Conservation (phyloP, 2,888 invertebrate genomes). For the Ditula angustiorana region DNA sequence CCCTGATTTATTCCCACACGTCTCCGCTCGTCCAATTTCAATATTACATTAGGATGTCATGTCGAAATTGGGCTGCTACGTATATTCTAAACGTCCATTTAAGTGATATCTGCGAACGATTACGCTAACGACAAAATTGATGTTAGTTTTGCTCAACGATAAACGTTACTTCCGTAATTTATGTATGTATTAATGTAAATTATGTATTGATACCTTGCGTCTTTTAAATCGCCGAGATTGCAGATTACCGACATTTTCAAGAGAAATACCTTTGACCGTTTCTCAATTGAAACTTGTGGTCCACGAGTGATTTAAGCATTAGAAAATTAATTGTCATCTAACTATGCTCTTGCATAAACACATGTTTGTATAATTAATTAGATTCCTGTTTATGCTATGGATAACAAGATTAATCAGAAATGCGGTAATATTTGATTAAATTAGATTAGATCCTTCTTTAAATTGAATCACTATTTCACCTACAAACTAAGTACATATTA, state of each 20-base stretch:
- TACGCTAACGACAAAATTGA: background rate
- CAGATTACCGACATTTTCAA: background rate
- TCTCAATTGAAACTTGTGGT: too few species aligned
- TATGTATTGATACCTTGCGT: background rate
- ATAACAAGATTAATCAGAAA: background rate
- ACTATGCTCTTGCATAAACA: too few species aligned
- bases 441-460: background rate
- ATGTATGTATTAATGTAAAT: background rate
- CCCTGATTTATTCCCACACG: conserved; percentile 61
- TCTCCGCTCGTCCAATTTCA: conserved; percentile 46
- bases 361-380: too few species aligned
- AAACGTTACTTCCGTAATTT: background rate
- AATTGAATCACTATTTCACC: background rate
- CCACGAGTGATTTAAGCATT: too few species aligned
- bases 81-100: conserved; percentile 12
- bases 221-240: background rate
- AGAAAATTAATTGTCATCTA: too few species aligned
- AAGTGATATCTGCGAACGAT: background rate
- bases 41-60: conserved; percentile 43
- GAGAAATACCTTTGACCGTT: too few species aligned
- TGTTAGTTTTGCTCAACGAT: background rate
- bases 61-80: conserved; percentile 17
- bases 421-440: background rate
- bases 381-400: background rate
- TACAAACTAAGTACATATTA: too few species aligned